Base-by-base conservation (phyloP, 2,797 vertebrate genomes). In the Myotis daubentonii region DNA sequence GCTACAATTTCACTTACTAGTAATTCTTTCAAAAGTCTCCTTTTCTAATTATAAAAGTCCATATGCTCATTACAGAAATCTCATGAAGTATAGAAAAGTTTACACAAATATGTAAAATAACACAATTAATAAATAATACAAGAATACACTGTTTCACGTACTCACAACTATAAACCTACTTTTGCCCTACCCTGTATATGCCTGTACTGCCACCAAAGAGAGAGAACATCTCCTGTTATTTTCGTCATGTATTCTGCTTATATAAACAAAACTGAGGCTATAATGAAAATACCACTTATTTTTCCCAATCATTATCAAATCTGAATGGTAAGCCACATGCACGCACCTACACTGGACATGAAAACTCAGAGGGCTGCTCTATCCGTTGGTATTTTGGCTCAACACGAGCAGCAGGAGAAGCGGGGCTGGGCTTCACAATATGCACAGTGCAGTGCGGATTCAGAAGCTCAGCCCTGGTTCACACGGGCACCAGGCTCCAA, bases 31-130 rank as follows among this genome's bases (percentile, higher is more conserved):
- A 65, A 78, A 83, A 76, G 55, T 33, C 75, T 78, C 49, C 11
- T 33, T 55, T 72, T 28, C 65, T 91, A 70, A 74, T 74, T 33
- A 84, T 66, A 38, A 13, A 94, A 90, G 41, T 90, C 88, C 70
- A 55, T 28, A 87, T n/a, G 30, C 12, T 91, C 53, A 79, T 66
- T 79, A 87, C 3, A 90, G 55, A 87, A 75, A 84, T 66, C 71
- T 87, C 55, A 87, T 49, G 23, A 78, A 95, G 57, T 38, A 82
- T 0, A 68, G 25, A 75, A 82, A 75, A 70, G 38, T 57, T 68
- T 68, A 36, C 20, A 33, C 65, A 68, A 68, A 36, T 68, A 36
- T 20, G n/a, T 36, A 68, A 68, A 68, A 33, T 33, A 36, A 19
- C 36, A 33, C 65, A 68, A 66, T 66, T 66, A 66, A 33, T 68